These are phyloP conservation scores for Dipodomys spectabilis DNA, from an alignment of 2,113 vertebrate species.

Conservation along the genomic window DNA sequence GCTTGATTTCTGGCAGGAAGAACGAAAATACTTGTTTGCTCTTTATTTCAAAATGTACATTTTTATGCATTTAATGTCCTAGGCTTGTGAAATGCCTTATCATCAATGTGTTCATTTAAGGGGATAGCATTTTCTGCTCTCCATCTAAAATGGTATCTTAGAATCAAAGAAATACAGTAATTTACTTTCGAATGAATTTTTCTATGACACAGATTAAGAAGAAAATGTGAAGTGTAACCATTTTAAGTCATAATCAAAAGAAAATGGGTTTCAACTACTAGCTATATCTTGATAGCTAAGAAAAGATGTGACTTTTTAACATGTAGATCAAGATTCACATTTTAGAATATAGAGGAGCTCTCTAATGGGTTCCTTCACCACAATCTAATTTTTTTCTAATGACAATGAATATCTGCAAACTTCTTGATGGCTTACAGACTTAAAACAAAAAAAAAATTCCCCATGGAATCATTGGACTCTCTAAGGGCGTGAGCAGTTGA, in stretches of 20 bases:
- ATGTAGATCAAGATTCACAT: constrained; percentile 32
- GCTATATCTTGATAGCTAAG: neutral
- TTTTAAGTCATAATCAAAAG: constrained; percentile 39
- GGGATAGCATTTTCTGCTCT: neutral
- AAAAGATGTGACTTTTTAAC: constrained; percentile 3
- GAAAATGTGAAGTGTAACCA: neutral
- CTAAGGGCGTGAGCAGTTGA: neutral
- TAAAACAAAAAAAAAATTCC: neutral
- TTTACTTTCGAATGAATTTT: constrained; percentile 50
- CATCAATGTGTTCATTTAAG: constrained; percentile 40
- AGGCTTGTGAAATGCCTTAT: neutral
- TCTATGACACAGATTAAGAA: neutral
- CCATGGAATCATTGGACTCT: neutral
- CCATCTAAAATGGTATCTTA: constrained; percentile 22
- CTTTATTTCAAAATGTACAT: constrained; percentile 55
- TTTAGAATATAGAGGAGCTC: neutral
- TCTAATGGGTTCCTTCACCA: neutral
- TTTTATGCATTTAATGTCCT: constrained; percentile 56
- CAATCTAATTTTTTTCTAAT: constrained; percentile 30
- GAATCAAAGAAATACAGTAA: constrained; percentile 42
- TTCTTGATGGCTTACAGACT: neutral
- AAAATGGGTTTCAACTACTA: constrained; percentile 7
- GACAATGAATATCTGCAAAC: neutral
- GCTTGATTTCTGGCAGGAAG: constrained; percentile 56
- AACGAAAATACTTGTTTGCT: constrained; percentile 11